Percentiles rank a stretch among this genome's conserved stretches.
Evolutionary conservation across 2,113 vertebrate species (phyloP).

Genomic region (Thamnophis sirtalis): DNA sequence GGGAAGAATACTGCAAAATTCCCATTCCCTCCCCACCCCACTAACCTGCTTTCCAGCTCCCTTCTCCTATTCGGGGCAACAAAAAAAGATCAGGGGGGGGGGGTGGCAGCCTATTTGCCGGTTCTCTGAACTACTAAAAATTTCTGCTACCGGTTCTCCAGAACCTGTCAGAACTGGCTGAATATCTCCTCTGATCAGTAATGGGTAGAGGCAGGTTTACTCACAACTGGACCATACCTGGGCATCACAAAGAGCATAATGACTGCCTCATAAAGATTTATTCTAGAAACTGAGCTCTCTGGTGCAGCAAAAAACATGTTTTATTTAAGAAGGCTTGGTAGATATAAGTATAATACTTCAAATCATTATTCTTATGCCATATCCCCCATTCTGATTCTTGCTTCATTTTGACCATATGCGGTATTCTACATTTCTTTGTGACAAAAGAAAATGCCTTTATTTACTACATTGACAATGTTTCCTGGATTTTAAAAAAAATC

Average conservation of each 20-base stretch:
- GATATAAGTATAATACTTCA: not conserved
- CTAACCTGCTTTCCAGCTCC: too few relatives aligned
- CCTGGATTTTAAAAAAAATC: not conserved
- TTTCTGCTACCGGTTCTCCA: too few relatives aligned
- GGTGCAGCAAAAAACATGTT: not conserved
- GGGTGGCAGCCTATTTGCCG: too few relatives aligned
- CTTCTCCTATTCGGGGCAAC: too few relatives aligned
- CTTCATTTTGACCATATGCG: not conserved
- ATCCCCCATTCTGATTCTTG: not conserved
- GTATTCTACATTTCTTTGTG: not conserved
- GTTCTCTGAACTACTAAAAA: too few relatives aligned
- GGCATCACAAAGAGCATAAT: not conserved
- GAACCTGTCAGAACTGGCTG: too few relatives aligned
- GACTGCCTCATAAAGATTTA: not conserved
- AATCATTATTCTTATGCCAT: not conserved
- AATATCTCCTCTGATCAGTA: too few relatives aligned
- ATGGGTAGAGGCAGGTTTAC: not conserved
- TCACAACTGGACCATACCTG: not conserved
- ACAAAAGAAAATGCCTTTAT: not conserved
- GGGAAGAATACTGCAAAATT: too few relatives aligned
- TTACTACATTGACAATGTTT: conserved; percentile 20
- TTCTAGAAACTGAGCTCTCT: not conserved
- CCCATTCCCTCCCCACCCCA: too few relatives aligned
- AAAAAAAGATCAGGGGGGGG: too few relatives aligned
- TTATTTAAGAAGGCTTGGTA: not conserved